A percentile compares a stretch with the other conserved stretches of the same genome.
Evolutionary conservation across 1,140 invertebrate species (phyloP).

Genomic region (Tribolium madens): DNA sequence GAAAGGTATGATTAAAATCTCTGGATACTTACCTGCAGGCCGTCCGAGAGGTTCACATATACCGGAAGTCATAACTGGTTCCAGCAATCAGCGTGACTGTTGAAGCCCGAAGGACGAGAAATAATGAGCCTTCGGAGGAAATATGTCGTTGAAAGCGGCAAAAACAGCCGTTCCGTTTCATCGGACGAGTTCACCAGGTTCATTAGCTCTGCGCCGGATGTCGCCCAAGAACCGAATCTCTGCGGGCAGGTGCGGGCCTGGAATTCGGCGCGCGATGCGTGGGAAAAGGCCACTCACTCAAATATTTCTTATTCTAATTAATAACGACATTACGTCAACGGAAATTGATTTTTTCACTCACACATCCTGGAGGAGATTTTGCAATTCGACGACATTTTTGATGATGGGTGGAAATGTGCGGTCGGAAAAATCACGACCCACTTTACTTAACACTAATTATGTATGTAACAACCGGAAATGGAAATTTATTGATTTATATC

Average conservation of each 20-base stretch:
- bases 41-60: conserved; percentile 44
- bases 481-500: conserved; percentile 22
- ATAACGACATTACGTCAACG: neutral
- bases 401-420: neutral
- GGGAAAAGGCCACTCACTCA: neutral
- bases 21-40: conserved; percentile 40
- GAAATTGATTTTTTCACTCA: too few species aligned
- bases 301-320: neutral
- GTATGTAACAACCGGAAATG: conserved; percentile 24
- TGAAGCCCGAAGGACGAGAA: conserved; percentile 62
- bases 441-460: neutral
- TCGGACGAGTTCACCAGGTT: conserved; percentile 53
- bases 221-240: conserved; percentile 27
- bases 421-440: conserved; percentile 1
- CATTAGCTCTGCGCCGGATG: conserved; percentile 55
- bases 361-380: neutral
- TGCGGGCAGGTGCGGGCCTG: neutral
- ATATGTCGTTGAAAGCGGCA: conserved; percentile 51
- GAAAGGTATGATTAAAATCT: conserved; percentile 54
- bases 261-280: conserved; percentile 2
- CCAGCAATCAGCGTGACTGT: conserved; percentile 62
- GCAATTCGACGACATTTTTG: neutral
- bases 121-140: conserved; percentile 60
- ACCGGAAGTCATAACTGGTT: conserved; percentile 63
- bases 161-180: conserved; percentile 55